Conservation (phyloP, 2,888 invertebrate species). For the Sesia apiformis region DNA sequence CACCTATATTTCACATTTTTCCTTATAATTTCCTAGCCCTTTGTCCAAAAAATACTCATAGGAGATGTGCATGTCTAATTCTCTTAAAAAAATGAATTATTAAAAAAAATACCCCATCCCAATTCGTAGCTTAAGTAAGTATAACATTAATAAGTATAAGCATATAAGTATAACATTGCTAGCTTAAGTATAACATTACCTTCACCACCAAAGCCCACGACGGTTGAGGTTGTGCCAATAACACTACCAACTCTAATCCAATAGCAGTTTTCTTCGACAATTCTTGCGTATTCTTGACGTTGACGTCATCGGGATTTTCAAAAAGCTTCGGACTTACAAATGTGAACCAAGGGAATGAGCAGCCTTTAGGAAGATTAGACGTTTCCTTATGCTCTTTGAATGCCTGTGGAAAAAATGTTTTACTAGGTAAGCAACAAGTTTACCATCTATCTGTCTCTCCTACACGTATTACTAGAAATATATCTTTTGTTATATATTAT, state of each 20-base stretch:
- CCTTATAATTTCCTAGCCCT: too few relatives aligned
- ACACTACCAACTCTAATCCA: slow-evolving; percentile 80
- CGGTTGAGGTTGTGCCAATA: slow-evolving; percentile 85
- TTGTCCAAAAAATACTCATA: too few relatives aligned
- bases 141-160: not conserved
- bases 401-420: slow-evolving; percentile 25
- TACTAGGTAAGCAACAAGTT: not conserved
- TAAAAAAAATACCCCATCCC: not conserved
- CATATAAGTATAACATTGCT: not conserved
- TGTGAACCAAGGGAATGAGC: slow-evolving; percentile 80
- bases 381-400: slow-evolving; percentile 44
- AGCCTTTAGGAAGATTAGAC: slow-evolving; percentile 24
- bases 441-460: not conserved
- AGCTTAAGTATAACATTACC: slow-evolving; percentile 42
- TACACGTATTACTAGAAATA: not conserved
- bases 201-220: slow-evolving; percentile 84
- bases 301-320: slow-evolving; percentile 46
- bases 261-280: slow-evolving; percentile 76
- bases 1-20: too few relatives aligned
- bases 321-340: slow-evolving; percentile 79
- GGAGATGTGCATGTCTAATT: not conserved
- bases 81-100: not conserved
- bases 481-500: not conserved
- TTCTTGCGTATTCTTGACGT: slow-evolving; percentile 52
- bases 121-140: not conserved